Evolutionary conservation across 2,888 invertebrate genomes (phyloP), one percentile per base, ranked within the genome.

Genomic region (Cheilosia vulpina): DNA sequence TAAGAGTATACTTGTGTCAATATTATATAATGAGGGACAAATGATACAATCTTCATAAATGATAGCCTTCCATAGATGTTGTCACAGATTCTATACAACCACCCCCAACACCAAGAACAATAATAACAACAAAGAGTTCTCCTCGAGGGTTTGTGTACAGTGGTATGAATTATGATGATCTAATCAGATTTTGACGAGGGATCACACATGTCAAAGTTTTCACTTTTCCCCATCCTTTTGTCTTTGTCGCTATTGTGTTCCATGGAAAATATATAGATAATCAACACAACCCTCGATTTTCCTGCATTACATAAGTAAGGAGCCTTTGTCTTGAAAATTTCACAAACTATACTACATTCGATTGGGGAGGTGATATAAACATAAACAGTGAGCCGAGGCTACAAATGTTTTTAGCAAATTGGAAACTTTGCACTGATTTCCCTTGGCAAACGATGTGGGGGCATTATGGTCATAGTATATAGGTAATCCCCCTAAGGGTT

Each of bases 171-270:
- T 78, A 84, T 84, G 73, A 84, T 84, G 73, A 84, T 84, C 62
- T 75, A 84, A 84, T 84, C 83, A 84, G 73, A 78, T 84, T 69
- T 69, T 75, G 83, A 79, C 79, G 69, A 84, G 83, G 79, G 83
- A 79, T 79, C 72, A 58, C 63, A 84, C 78, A 84, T 65, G 78
- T 75, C 73, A 79, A 63, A 78, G 63, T 62, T 79, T 73, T 41
- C 31, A 41, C 27, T 53, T 58, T 58, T 41, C 27, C 41, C 6
- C 43, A 27, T 73, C 21, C 47, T 19, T 19, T 21, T 34, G 27
- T 34, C n/a, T 11, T 24, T 27, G 9, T n/a, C n/a, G 24, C 43
- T 43, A 68, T 55, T 43, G 55, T 27, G 6, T 24, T 15, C 27
- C 15, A 15, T 7, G 21, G 17, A 13, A 45, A 47, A 1, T 15